Evolutionary conservation across 2,113 vertebrate species (phyloP), one percentile per base, ranked within the genome.

Genomic region (Numida meleagris): DNA sequence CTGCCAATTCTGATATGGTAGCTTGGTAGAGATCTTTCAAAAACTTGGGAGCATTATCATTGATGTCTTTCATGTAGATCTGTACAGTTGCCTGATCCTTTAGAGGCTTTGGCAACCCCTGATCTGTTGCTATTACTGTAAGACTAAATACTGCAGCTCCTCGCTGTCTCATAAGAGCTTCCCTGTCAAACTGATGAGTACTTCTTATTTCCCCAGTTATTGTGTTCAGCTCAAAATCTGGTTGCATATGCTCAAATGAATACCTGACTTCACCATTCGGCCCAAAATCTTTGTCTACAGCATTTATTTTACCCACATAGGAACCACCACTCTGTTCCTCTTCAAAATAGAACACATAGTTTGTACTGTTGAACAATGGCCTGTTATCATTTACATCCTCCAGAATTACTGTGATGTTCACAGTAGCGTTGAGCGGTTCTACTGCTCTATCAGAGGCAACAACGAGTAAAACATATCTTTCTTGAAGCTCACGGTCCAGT

Each of bases 351-450:
- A 99, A 99, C 15, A 99, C 98, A 10, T 99, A 99, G 95, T 98
- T 99, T 25, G 99, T 99, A 92, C 99, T 99, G 96, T 99, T 99
- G 88, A 99, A 99, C 50, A 99, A 97, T 9, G 99, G 99, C 2
- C 99, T 98, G 59, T 99, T 99, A 66, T 99, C 99, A 57, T 99
- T 99, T 7, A 99, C 99, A 38, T 99, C 99, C 53, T 99, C 98
- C 24, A 99, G 93, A 88, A 99, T 98, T 6, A 99, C 97, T 0
- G 98, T 99, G 85, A 99, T 99, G 0, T 99, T 99, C 62, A 99
- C 99, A 17, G 98, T 98, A 68, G 99, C 98, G 55, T 97, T 99
- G 8, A 99, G 98, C 0, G 99, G 98, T 31, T 99, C 99, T 29
- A 99, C 99, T 0, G 99, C 99, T 93, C 98, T 97, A 79, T 99